A percentile compares a stretch with the other conserved stretches of the same genome.
These are phyloP conservation scores for Eupithecia abbreviata DNA, from an alignment of 2,888 invertebrate species.

Conservation along the genomic window DNA sequence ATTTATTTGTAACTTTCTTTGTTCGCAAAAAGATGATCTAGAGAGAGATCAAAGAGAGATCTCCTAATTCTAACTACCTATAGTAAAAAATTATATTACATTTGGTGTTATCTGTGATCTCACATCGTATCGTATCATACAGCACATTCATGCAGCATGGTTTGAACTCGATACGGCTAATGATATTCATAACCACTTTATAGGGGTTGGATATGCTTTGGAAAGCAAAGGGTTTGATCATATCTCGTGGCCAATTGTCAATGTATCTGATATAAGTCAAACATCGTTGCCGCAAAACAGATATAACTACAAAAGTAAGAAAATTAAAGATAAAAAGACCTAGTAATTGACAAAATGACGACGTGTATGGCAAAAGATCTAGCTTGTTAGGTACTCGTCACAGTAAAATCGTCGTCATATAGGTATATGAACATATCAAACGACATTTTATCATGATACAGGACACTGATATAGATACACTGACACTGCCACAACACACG, in stretches of 20 bases:
- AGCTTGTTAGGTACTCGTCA: not conserved
- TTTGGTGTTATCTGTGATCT: constrained; percentile 53
- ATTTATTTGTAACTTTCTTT: too few relatives aligned
- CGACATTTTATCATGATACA: not conserved
- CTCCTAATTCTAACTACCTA: not conserved
- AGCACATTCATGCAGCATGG: constrained; percentile 49
- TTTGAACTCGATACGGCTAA: constrained; percentile 65
- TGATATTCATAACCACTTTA: constrained; percentile 68
- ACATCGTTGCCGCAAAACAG: not conserved
- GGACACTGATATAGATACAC: constrained; percentile 44
- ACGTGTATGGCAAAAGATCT: not conserved
- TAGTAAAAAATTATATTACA: not conserved
- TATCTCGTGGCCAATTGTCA: constrained; percentile 52
- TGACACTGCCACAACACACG: constrained; percentile 63
- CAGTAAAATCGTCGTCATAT: not conserved
- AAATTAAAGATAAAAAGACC: not conserved
- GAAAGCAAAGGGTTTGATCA: constrained; percentile 52
- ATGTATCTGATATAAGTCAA: constrained; percentile 24
- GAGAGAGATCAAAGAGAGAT: too few relatives aligned
- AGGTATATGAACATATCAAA: not conserved
- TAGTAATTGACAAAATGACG: not conserved
- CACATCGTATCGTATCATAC: constrained; percentile 51
- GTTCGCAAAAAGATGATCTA: too few relatives aligned
- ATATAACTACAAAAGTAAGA: not conserved
- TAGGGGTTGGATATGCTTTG: constrained; percentile 45